Conservation (phyloP, 2,113 vertebrate genomes). For the Acanthisitta chloris region DNA sequence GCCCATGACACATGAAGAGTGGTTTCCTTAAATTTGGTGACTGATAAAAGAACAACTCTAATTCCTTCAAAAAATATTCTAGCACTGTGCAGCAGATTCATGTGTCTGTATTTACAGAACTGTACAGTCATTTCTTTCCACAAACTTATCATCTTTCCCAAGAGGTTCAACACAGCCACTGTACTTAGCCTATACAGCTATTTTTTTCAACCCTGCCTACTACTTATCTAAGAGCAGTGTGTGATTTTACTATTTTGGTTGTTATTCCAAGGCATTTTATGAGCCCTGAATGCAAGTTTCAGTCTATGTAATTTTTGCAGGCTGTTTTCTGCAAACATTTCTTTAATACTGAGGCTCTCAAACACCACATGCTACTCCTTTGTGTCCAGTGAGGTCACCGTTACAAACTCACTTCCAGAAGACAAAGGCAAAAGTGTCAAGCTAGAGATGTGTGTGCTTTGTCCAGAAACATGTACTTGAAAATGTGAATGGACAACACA, state of each 20-base stretch:
- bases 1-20: not conserved
- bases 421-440: not conserved
- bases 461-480: not conserved
- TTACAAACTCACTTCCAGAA: not conserved
- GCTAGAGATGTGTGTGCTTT: not conserved
- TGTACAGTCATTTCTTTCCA: not conserved
- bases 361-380: not conserved
- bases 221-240: not conserved
- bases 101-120: not conserved
- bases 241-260: not conserved
- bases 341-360: not conserved
- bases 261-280: not conserved
- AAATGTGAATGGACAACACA: rapidly evolving
- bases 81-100: not conserved
- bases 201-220: not conserved
- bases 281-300: not conserved
- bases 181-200: not conserved
- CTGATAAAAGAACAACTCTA: not conserved
- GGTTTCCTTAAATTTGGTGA: not conserved
- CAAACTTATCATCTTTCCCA: not conserved
- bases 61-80: not conserved
- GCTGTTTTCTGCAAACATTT: not conserved
- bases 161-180: not conserved
- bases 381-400: not conserved
- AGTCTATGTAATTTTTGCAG: not conserved